Base-by-base conservation (phyloP, 1,140 invertebrate genomes). In the Pogonus chalceus region DNA sequence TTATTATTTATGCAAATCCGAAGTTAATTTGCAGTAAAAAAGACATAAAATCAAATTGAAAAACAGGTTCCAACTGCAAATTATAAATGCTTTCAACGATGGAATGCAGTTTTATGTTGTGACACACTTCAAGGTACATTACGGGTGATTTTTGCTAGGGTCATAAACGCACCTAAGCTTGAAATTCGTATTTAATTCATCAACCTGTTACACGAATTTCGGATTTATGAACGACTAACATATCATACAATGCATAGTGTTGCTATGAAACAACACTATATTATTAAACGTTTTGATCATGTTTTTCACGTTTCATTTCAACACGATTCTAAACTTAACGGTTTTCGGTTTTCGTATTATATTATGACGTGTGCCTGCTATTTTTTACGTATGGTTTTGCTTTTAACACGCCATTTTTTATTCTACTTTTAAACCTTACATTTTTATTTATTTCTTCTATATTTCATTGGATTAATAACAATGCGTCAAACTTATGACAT, bases 71-170 rank as follows among this genome's bases (percentile, higher is more conserved):
- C 52, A 46, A 54, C 51, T 57, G 61, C 60, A 60, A 60, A 62
- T 58, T 60, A 59, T 62, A 58, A 55, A 59, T 58, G 61, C 49
- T 35, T 57, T 52, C 35, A 56, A 24, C 55, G 20, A 35, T 52
- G 61, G 61, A 63, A 63, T 63, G 61, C 56, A 57, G 58, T 63
- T 62, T 62, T 63, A 61, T 62, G 55, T 63, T 59, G 59, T 63
- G 62, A 61, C 62, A 63, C 53, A 63, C 53, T 60, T 63, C 60
- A 58, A 58, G 53, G 35, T 51, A 52, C 49, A 58, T 58, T 57
- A 56, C 23, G 54, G 57, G 16, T 51, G 26, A 56, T 37, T 48
- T 31, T 56, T 24, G 23, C 50, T n/a, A 22, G 26, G 16, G 49
- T 37, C 16, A 21, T 23, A 52, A 51, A 47, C 26, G 26, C 26